Evolutionary conservation across 30 jellyfish, hydroid and myxozoan species (phyloP), one percentile per base, ranked within the genome.

Genomic region (Pseudorhiza aurosa): DNA sequence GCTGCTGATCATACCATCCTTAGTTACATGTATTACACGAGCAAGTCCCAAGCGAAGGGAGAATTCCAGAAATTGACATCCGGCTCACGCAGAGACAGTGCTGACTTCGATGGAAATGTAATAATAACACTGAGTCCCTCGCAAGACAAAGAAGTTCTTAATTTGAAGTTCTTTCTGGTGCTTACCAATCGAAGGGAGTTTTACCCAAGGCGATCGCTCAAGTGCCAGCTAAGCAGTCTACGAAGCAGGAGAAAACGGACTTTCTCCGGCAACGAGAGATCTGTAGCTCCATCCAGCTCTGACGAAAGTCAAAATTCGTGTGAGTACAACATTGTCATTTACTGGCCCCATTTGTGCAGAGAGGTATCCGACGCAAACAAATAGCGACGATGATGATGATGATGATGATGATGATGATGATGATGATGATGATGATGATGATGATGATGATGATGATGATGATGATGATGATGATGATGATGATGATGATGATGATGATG

Each of bases 61-160:
- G 97, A 95, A 26, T 77, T 85, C 26, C 96, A 85, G 58, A 84
- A 59, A 72, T n/a, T 84, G 74, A 31, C 84, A 12, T 72, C 88
- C 0, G 76, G 84, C 9, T 71, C 76, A 26, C 55, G 97, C 10
- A 77, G 98, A 31, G 98, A 92, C 50, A 49, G 87, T 22, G 89
- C 96, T 14, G 98, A 92, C 58, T 92, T 75, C 36, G 98, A 92
- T 53, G 97, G 98, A 57, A 83, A 68, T 51, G 98, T 87, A 29
- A 68, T 95, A 65, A 85, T 92, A 31, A 69, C 91, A 39, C 81
- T 85, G 26, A 55, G 86, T 31, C 79, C 77, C 0, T 58, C 93
- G 12, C 83, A 65, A 11, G 95, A 70, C 78, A 71, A 64, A 4
- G 98, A 85, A 37, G 95, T 85, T 9, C 36, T 92, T 55, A 92